Percentiles rank a stretch among this genome's conserved stretches.
Evolutionary conservation across 1,140 invertebrate species (phyloP).

Genomic region (Thaumatotibia leucotreta): DNA sequence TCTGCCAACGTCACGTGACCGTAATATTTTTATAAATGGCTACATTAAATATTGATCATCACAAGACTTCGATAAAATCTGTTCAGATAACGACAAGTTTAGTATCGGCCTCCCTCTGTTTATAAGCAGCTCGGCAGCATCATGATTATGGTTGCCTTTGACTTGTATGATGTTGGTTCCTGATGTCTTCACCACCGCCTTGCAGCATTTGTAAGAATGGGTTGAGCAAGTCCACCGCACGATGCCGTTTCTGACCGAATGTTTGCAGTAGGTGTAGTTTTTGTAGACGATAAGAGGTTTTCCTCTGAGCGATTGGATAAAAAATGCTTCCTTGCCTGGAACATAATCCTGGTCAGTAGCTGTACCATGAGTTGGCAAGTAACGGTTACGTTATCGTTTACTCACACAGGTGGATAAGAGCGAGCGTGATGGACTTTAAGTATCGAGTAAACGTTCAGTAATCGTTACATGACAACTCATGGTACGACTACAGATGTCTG

Average conservation of each 20-base stretch:
- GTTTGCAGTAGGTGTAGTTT: constrained; percentile 56
- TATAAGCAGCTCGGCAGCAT: constrained; percentile 46
- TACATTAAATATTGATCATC: neutral
- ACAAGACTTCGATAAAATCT: constrained; percentile 17
- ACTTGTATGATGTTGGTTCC: constrained; percentile 48
- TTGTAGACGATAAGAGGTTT: constrained; percentile 58
- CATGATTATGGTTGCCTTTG: constrained; percentile 58
- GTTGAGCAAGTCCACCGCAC: constrained; percentile 62
- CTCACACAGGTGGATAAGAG: too few species aligned
- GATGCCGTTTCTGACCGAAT: constrained; percentile 45
- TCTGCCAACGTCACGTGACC: too few species aligned
- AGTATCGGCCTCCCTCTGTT: constrained; percentile 32
- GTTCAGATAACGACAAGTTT: constrained; percentile 15
- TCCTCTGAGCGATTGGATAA: constrained; percentile 54
- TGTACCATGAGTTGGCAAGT: neutral
- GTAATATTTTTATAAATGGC: neutral
- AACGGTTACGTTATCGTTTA: too few species aligned
- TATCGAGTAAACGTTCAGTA: too few species aligned
- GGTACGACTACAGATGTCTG: too few species aligned
- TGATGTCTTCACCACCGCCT: constrained; percentile 55
- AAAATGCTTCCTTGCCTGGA: constrained; percentile 28
- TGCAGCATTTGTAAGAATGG: constrained; percentile 62
- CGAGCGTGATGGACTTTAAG: too few species aligned
- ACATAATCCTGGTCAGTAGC: neutral
- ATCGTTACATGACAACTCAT: too few species aligned